A percentile compares a stretch with the other conserved stretches of the same genome.
Conservation (phyloP, 1,140 invertebrate species). For the Mycetomoellerius zeteki region DNA sequence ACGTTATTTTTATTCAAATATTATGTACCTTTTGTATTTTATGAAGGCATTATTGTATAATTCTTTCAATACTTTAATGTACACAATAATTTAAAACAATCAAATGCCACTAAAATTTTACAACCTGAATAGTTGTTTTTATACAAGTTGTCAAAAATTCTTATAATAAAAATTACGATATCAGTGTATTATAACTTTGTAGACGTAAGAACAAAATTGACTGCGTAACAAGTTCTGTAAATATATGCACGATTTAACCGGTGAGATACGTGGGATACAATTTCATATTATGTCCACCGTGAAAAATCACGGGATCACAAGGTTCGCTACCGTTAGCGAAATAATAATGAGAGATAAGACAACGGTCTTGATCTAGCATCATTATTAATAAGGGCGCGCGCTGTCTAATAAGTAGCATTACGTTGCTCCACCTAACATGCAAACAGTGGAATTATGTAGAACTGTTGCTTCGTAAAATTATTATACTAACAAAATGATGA, state of each 20-base stretch:
- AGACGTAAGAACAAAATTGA: neutral
- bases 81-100: neutral
- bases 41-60: neutral
- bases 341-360: constrained; percentile 37
- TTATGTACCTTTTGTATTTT: neutral
- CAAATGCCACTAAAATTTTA: neutral
- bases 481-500: neutral
- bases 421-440: constrained; percentile 9
- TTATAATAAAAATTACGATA: neutral
- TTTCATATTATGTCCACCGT: constrained; percentile 60
- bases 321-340: constrained; percentile 60
- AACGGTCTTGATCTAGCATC: constrained; percentile 38
- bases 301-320: constrained; percentile 47
- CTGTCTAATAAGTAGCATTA: constrained; percentile 59
- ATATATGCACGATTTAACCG: neutral
- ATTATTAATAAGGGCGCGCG: constrained; percentile 30
- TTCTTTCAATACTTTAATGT: neutral
- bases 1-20: neutral
- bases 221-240: neutral
- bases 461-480: constrained; percentile 25
- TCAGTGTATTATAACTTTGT: neutral
- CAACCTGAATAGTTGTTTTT: neutral
- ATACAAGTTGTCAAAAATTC: neutral
- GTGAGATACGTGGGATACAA: neutral
- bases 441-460: constrained; percentile 39